Conservation (phyloP, 2,113 vertebrate species). For the Tonatia bakeri region DNA sequence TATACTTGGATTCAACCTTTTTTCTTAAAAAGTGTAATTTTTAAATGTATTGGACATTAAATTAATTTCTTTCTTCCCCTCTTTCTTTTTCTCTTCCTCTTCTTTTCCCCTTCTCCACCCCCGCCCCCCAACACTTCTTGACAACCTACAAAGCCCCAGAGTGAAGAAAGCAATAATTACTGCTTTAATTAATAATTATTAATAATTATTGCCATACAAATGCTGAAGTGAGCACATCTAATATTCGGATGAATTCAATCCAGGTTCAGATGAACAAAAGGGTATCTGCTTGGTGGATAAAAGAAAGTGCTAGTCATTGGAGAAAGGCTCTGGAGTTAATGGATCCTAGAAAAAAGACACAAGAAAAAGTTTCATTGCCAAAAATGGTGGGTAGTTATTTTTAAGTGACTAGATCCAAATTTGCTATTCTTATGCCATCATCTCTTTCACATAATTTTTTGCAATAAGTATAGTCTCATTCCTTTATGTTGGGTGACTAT, state of each 20-base stretch:
- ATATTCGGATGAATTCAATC: neutral
- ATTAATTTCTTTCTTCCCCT: neutral
- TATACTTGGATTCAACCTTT: neutral
- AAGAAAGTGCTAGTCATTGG: neutral
- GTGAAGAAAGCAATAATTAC: neutral
- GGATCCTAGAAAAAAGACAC: neutral
- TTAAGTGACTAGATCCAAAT: constrained; percentile 1
- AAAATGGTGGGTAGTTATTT: neutral
- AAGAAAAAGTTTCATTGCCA: neutral
- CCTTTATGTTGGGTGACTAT: neutral
- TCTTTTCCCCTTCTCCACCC: neutral
- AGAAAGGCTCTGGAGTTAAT: neutral
- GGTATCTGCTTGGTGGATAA: neutral
- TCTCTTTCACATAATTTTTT: neutral
- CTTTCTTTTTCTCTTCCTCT: neutral
- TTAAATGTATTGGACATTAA: neutral
- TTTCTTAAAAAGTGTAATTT: neutral
- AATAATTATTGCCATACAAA: neutral
- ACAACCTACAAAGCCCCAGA: neutral
- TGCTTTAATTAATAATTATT: too few species aligned
- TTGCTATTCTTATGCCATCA: neutral
- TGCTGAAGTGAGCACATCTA: neutral
- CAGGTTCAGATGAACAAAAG: neutral
- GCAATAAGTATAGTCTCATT: neutral
- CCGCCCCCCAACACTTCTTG: neutral